Percentiles rank a stretch among this genome's conserved stretches.
Evolutionary conservation across 23 tunicate species (phyloP).

Genomic region (Aplidium turbinatum): DNA sequence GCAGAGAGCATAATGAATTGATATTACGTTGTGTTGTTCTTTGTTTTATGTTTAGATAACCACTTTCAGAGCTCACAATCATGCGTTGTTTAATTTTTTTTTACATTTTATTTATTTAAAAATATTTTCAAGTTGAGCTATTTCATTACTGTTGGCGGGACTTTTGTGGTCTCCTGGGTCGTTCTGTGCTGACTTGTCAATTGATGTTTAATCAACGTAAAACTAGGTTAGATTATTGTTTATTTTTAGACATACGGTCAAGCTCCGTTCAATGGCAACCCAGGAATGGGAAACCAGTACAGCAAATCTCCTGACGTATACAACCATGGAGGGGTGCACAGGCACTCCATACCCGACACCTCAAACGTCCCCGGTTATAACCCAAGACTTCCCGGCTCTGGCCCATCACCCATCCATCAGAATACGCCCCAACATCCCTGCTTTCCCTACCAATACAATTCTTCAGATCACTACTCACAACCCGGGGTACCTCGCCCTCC

Average conservation of each 20-base stretch:
- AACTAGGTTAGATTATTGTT: not conserved
- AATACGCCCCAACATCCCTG: slow-evolving; percentile 13
- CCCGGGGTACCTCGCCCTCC: too few species aligned
- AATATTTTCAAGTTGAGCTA: too few species aligned
- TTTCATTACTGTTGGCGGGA: not conserved
- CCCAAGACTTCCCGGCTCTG: slow-evolving; percentile 19
- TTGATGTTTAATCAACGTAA: not conserved
- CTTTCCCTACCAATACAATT: not conserved
- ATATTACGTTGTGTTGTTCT: too few species aligned
- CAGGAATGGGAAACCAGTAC: slow-evolving; percentile 10
- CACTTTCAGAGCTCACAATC: too few species aligned
- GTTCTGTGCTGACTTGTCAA: not conserved
- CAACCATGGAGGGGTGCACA: slow-evolving; percentile 11
- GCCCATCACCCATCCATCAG: slow-evolving; percentile 4
- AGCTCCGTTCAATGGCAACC: slow-evolving; percentile 31
- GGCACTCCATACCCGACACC: slow-evolving; percentile 1
- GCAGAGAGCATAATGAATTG: too few species aligned
- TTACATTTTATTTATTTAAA: too few species aligned
- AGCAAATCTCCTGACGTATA: slow-evolving; percentile 23
- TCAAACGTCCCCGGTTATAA: slow-evolving; percentile 37
- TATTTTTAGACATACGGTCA: slow-evolving; percentile 28
- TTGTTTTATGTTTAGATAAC: too few species aligned
- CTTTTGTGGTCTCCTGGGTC: not conserved
- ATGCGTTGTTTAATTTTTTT: too few species aligned
- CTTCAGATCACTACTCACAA: too few species aligned